These are phyloP conservation scores for Onychomys leucogaster DNA, from an alignment of 2,797 vertebrate species.

Conservation along the genomic window DNA sequence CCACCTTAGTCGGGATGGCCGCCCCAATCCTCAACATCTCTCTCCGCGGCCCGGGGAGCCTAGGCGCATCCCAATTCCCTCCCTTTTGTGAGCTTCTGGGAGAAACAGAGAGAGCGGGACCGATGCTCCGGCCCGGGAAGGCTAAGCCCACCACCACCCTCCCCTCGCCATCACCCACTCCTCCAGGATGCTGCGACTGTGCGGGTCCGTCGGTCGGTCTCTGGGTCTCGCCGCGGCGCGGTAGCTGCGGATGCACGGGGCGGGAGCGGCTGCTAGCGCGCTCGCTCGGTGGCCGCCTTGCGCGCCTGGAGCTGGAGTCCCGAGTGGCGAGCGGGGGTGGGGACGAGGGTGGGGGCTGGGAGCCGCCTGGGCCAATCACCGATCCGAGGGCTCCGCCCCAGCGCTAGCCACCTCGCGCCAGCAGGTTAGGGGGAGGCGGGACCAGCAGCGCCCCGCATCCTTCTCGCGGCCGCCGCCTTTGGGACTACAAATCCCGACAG, in stretches of 20 bases:
- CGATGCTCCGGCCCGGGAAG: constrained; percentile 1
- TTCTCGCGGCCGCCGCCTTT: neutral
- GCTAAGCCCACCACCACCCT: constrained; percentile 58
- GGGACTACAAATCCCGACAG: constrained; percentile 81
- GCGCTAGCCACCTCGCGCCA: constrained; percentile 58
- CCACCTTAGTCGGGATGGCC: neutral
- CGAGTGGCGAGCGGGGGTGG: constrained; percentile 66
- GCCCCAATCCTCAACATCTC: neutral
- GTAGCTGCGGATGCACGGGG: constrained; percentile 64
- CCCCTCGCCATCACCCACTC: constrained; percentile 81
- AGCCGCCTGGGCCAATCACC: constrained; percentile 72
- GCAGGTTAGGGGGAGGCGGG: constrained; percentile 74
- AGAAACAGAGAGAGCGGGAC: neutral
- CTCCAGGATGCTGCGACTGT: constrained; percentile 69
- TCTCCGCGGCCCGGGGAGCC: neutral
- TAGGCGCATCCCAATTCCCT: constrained; percentile 11
- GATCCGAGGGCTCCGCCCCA: constrained; percentile 60
- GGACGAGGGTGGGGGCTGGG: constrained; percentile 56
- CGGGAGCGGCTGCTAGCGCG: constrained; percentile 72
- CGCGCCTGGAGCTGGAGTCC: constrained; percentile 57
- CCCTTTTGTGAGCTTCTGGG: constrained; percentile 74
- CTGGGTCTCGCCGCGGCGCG: constrained; percentile 63
- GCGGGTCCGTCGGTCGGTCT: constrained; percentile 37
- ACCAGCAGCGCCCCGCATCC: constrained; percentile 27
- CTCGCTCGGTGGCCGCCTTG: constrained; percentile 66